phyloP scores from a whole-genome alignment of 1,140 invertebrate species.

The Melanaphis sacchari region DNA sequence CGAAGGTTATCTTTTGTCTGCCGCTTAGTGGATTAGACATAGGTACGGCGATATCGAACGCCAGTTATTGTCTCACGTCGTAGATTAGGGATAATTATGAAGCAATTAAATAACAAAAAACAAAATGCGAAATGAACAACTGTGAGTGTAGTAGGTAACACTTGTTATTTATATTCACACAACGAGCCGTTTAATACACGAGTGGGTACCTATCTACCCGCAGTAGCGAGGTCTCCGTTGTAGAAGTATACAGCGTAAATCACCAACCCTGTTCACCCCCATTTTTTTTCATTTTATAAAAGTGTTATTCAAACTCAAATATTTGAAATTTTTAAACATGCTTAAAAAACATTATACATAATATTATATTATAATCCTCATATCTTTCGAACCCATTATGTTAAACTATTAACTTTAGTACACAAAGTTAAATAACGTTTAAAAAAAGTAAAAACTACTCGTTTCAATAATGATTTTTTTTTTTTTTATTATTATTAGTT shows the following conservation, averaged over 20 bases:
- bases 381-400: too few species aligned
- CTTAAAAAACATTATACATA: too few species aligned
- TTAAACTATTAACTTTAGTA: too few species aligned
- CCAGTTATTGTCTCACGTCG: neutral
- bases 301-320: too few species aligned
- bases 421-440: too few species aligned
- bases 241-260: neutral
- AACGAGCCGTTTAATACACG: neutral
- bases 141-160: neutral
- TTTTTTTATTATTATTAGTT: too few species aligned
- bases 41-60: neutral
- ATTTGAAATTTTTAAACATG: too few species aligned
- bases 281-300: too few species aligned
- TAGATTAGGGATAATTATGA: slow-evolving; percentile 26
- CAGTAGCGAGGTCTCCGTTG: neutral
- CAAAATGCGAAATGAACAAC: neutral
- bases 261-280: too few species aligned
- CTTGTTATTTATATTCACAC: neutral
- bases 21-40: neutral
- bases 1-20: slow-evolving; percentile 19
- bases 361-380: too few species aligned
- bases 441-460: too few species aligned
- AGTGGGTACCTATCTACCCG: neutral
- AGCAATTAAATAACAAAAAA: neutral
- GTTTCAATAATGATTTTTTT: too few species aligned